Evolutionary conservation across 2,113 vertebrate genomes (phyloP).

Genomic region (Propithecus coquereli): DNA sequence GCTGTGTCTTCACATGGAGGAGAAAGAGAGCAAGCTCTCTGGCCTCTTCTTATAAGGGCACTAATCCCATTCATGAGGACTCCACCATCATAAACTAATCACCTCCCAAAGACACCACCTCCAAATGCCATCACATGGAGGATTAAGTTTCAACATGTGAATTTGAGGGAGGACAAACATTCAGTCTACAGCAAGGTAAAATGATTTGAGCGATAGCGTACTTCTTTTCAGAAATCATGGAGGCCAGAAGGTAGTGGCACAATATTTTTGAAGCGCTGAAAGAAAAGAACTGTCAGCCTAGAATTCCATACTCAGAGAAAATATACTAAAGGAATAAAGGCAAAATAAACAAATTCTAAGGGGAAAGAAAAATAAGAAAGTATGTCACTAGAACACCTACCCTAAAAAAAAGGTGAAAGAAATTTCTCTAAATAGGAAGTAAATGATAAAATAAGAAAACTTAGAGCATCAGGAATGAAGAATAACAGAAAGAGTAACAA

Average conservation of each 20-base stretch:
- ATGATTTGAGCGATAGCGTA: neutral
- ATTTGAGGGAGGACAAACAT: neutral
- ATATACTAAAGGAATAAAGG: neutral
- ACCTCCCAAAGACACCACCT: neutral
- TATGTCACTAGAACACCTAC: neutral
- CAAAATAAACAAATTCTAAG: conserved; percentile 1
- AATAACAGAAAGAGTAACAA: neutral
- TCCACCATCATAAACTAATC: neutral
- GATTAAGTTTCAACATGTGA: neutral
- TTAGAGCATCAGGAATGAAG: neutral
- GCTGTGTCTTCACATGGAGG: neutral
- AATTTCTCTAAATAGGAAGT: neutral
- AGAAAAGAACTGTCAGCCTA: conserved; percentile 2
- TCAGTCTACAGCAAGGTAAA: neutral
- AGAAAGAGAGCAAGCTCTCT: neutral
- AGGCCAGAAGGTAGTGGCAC: neutral
- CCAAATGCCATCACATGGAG: neutral
- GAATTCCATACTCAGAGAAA: neutral
- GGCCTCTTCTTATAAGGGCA: neutral
- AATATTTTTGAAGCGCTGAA: neutral
- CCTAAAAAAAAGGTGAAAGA: neutral
- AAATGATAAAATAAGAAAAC: neutral
- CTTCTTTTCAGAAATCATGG: conserved; percentile 13
- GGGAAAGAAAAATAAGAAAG: neutral
- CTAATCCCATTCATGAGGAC: neutral